Conservation (phyloP, 2,888 invertebrate genomes). For the Leptopterna dolabrata region DNA sequence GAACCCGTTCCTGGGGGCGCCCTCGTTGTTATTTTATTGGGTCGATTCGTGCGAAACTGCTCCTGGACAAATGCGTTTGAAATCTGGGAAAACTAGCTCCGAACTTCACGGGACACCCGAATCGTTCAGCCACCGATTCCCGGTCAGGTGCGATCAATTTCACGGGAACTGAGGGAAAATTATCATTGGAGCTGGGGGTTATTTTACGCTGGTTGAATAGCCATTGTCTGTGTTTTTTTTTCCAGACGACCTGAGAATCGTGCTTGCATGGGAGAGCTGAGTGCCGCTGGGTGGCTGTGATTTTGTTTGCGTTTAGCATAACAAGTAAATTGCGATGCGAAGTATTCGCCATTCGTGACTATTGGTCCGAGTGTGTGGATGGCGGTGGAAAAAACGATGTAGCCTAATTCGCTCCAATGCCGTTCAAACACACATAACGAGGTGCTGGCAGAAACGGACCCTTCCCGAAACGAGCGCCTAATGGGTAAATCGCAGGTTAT, state of each 20-base stretch:
- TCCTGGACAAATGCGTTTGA: background rate
- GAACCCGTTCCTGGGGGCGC: background rate
- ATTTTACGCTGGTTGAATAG: conserved; percentile 6
- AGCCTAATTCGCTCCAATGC: too few species aligned
- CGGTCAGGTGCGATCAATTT: background rate
- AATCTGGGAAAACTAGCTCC: background rate
- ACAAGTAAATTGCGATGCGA: background rate
- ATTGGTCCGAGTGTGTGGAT: background rate
- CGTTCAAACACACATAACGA: too few species aligned
- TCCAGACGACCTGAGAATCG: background rate
- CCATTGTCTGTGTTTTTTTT: background rate
- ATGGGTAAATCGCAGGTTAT: too few species aligned
- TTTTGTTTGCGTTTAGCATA: background rate
- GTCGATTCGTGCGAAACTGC: conserved; percentile 13
- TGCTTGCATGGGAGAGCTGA: background rate
- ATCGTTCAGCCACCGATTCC: background rate
- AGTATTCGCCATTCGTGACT: background rate
- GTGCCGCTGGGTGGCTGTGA: background rate
- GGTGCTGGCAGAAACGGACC: too few species aligned
- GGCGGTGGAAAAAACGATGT: too few species aligned
- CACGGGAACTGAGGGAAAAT: background rate
- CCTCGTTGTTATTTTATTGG: background rate
- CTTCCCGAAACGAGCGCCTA: too few species aligned
- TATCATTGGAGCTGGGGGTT: background rate
- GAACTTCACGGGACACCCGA: background rate